Base-by-base conservation (phyloP, 2,888 invertebrate species). In the Synanthedon andrenaeformis region DNA sequence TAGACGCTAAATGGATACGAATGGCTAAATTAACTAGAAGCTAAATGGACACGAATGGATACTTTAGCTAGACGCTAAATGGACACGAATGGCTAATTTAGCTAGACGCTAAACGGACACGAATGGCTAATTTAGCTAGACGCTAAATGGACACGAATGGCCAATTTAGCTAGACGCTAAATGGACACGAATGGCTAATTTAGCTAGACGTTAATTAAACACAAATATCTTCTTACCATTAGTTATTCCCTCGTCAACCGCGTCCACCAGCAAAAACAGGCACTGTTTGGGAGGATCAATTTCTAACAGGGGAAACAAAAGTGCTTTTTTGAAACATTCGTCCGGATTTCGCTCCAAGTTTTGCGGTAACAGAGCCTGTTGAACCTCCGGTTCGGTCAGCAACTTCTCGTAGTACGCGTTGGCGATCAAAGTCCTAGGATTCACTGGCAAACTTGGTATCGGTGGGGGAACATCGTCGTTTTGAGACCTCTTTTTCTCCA, bases 291-390 rank as follows among this genome's bases (percentile, higher is more conserved):
- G 96, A 3, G 96, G 94, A 56, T 93, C 94, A 6, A 97, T 91
- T 72, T 96, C 95, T 49, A 95, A 79, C 35, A 98, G 84, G 0
- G 98, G 98, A 67, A 95, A 94, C 14, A 98, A 82, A 0, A 98
- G 86, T 0, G 96, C 95, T 67, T 94, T 92, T 69, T 96, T 95
- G 71, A 98, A 93, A 54, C 96, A 96, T 66, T 96, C 96, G 66
- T 97, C 97, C 0, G 97, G 96, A 70, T 95, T 94, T 65, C 92
- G 91, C 67, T 97, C 95, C 63, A 96, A 90, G 59, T 94, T 93
- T 56, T 94, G 93, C 0, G 95, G 94, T 42, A 92, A 89, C 42
- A 97, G 81, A 1, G 94, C 93, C 61, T 93, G 92, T 61, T 94
- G 93, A 51, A 97, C 93, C 60, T 96, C 95, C 0, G 94, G 91